Conservation (phyloP, 2,888 invertebrate species). For the Rhopalosiphum nymphaeae region DNA sequence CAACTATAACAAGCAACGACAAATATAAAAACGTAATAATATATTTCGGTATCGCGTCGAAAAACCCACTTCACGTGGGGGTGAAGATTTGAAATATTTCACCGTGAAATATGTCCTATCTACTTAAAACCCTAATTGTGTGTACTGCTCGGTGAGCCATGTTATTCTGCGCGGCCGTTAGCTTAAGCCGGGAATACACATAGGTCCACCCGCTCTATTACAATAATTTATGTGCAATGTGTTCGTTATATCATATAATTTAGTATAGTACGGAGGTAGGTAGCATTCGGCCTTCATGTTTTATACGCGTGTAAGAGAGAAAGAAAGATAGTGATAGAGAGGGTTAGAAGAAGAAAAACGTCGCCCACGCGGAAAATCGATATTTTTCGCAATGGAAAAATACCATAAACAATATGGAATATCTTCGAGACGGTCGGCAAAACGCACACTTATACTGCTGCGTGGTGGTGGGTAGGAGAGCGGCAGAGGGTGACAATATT, state of each 20-base stretch:
- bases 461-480: not conserved
- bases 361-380: not conserved
- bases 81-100: not conserved
- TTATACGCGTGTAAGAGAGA: not conserved
- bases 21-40: not conserved
- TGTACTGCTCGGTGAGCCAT: not conserved
- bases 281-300: not conserved
- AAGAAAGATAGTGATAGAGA: not conserved
- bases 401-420: not conserved
- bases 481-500: not conserved
- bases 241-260: constrained; percentile 10
- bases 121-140: constrained; percentile 20
- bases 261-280: not conserved
- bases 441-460: not conserved
- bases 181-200: constrained; percentile 7
- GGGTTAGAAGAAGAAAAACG: not conserved
- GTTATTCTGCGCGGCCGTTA: not conserved
- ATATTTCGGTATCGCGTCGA: not conserved
- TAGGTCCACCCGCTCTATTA: not conserved
- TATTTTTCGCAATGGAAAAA: not conserved
- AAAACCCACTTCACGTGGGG: not conserved
- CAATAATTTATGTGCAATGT: not conserved
- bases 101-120: not conserved
- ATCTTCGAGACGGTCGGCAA: not conserved
- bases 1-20: not conserved